phyloP scores from a whole-genome alignment of 1,140 invertebrate species.

The Argopecten irradians region DNA sequence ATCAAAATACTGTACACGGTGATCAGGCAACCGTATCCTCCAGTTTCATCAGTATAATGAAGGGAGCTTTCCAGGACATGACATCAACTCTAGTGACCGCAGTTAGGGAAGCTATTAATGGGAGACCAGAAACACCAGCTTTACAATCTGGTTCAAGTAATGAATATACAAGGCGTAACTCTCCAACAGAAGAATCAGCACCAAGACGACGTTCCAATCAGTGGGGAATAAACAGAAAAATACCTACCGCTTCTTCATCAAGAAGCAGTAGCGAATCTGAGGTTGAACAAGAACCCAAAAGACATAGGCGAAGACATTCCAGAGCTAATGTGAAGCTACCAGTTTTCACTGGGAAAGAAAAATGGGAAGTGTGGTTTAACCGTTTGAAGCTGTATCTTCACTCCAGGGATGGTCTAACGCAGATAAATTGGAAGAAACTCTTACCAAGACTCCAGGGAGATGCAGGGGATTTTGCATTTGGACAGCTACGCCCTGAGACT shows the following conservation, averaged over 20 bases:
- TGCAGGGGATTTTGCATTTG: constrained; percentile 51
- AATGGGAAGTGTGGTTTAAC: constrained; percentile 40
- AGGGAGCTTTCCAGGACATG: background rate
- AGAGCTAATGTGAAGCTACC: constrained; percentile 24
- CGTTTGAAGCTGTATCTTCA: constrained; percentile 40
- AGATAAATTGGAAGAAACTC: constrained; percentile 41
- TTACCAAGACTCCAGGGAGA: constrained; percentile 43
- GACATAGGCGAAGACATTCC: background rate
- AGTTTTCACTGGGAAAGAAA: constrained; percentile 35
- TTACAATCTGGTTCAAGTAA: too few species aligned
- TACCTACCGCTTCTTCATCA: background rate
- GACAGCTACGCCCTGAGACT: constrained; percentile 26
- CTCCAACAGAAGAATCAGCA: too few species aligned
- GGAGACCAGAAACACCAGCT: background rate
- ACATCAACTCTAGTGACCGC: background rate
- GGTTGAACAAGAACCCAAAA: background rate
- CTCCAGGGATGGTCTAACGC: constrained; percentile 31
- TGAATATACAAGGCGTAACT: too few species aligned
- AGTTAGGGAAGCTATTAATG: background rate
- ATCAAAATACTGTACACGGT: background rate
- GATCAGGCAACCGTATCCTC: background rate
- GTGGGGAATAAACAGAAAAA: too few species aligned
- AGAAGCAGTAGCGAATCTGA: background rate
- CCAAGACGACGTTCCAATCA: too few species aligned
- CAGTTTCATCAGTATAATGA: background rate